phyloP scores from a whole-genome alignment of 2,888 invertebrate species.

The Aphodius sticticus region DNA sequence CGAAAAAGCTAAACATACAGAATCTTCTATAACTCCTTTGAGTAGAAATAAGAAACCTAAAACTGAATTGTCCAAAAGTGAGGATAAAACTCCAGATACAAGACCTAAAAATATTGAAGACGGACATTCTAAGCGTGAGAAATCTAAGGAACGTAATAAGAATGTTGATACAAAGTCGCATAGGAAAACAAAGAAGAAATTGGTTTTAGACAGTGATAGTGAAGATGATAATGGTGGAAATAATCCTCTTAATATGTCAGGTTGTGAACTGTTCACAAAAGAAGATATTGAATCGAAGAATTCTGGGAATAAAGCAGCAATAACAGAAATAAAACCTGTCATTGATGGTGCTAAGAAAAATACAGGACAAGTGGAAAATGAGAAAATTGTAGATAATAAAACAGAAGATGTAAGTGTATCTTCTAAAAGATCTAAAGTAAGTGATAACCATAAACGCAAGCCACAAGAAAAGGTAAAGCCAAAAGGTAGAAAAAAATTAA shows the following conservation, averaged over 20 bases:
- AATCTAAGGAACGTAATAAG: background rate
- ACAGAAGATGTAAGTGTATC: background rate
- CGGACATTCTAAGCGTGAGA: background rate
- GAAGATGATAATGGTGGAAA: background rate
- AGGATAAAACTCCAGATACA: background rate
- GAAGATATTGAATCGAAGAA: background rate
- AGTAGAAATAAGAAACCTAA: background rate
- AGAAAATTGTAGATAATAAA: background rate
- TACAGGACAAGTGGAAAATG: no score
- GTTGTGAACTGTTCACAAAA: background rate
- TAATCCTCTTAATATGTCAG: background rate
- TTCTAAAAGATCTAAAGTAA: no score
- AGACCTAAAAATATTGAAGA: background rate
- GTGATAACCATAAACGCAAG: background rate
- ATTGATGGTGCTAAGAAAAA: background rate
- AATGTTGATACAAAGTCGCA: background rate
- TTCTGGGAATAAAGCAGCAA: background rate
- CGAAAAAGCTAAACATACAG: background rate
- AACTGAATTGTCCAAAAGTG: background rate
- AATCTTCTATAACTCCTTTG: conserved; percentile 13
- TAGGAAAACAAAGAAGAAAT: background rate
- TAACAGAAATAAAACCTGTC: background rate
- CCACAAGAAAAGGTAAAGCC: background rate
- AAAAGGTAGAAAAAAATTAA: background rate
- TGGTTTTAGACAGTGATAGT: background rate